A percentile compares a stretch with the other conserved stretches of the same genome.
Conservation (phyloP, 2,797 vertebrate genomes). For the Anas georgica region DNA sequence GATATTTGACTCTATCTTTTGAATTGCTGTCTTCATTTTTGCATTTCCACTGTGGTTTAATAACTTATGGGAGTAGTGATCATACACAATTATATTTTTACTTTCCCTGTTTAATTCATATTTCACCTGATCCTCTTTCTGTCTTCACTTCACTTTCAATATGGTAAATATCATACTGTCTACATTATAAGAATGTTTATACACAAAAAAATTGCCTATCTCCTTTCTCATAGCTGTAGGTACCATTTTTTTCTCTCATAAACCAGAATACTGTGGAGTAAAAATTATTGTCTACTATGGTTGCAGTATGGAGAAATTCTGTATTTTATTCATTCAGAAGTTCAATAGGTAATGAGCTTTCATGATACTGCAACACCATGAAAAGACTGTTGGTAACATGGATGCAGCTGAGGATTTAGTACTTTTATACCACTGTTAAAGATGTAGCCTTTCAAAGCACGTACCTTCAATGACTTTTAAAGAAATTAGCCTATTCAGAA, state of each 20-base stretch:
- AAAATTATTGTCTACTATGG: not conserved
- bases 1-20: conserved; percentile 5
- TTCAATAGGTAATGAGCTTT: not conserved
- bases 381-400: not conserved
- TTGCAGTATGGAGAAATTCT: not conserved
- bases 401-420: not conserved
- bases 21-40: not conserved
- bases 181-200: not conserved
- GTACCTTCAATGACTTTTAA: not conserved
- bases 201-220: conserved; percentile 7
- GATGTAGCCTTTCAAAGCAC: not conserved
- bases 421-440: not conserved
- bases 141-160: not conserved
- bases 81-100: not conserved
- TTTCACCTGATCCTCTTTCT: not conserved
- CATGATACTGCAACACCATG: not conserved
- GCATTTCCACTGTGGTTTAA: not conserved
- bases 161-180: not conserved
- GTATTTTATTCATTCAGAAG: conserved; percentile 4
- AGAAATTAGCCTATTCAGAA: not conserved
- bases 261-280: not conserved
- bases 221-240: not conserved
- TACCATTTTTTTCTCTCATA: not conserved
- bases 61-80: not conserved
- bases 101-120: not conserved